Conservation (phyloP, 2,113 vertebrate species). For the Empidonax alnorum region DNA sequence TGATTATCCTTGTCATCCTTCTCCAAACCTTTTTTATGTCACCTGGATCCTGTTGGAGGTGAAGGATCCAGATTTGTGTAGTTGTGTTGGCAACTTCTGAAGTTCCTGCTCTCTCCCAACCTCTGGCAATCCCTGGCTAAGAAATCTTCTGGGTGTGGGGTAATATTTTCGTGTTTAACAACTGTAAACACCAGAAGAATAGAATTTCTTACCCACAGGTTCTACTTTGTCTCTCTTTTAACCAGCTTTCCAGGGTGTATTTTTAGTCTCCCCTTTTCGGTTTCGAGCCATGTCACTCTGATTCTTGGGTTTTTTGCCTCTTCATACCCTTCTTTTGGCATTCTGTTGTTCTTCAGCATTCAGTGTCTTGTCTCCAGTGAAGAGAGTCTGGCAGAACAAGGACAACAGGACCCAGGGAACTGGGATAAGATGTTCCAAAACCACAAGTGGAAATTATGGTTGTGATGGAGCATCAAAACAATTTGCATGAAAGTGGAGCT, state of each 20-base stretch:
- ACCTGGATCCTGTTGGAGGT: background rate
- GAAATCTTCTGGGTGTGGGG: background rate
- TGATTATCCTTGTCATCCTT: background rate
- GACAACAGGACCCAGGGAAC: background rate
- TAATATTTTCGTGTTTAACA: background rate
- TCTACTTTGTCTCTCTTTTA: background rate
- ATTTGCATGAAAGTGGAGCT: background rate
- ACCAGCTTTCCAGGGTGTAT: background rate
- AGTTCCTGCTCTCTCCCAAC: background rate
- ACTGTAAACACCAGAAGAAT: background rate
- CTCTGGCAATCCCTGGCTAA: background rate
- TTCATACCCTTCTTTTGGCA: background rate
- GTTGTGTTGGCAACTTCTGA: background rate
- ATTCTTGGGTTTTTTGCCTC: background rate
- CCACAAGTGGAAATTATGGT: background rate
- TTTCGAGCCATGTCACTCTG: background rate
- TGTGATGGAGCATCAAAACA: background rate
- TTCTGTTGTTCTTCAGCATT: background rate
- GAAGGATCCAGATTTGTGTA: background rate
- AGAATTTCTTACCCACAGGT: background rate
- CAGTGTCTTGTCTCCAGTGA: background rate
- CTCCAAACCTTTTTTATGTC: background rate
- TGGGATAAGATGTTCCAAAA: background rate
- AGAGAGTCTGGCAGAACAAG: background rate
- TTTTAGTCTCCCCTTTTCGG: background rate